Conservation (phyloP, 2,888 invertebrate genomes). For the Folsomia manolachei region DNA sequence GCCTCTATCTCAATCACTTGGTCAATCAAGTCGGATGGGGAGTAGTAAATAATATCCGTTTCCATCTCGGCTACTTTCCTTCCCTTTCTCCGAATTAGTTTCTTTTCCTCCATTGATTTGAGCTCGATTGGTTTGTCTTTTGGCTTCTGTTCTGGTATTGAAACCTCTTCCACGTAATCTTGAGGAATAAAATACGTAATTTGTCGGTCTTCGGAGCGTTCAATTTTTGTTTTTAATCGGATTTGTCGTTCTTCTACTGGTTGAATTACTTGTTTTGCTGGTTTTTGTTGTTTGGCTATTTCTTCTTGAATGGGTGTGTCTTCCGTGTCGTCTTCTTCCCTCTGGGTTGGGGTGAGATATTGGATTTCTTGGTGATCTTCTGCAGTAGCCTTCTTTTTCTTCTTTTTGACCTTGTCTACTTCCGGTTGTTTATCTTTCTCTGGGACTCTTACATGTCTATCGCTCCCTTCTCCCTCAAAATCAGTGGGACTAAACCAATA, state of each 20-base stretch:
- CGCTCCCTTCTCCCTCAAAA: background rate
- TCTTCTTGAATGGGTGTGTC: background rate
- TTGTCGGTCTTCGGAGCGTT: background rate
- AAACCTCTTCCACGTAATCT: slow-evolving; percentile 53
- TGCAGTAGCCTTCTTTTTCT: background rate
- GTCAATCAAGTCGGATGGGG: background rate
- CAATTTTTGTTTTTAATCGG: background rate
- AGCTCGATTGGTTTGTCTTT: slow-evolving; percentile 60
- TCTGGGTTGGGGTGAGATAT: background rate
- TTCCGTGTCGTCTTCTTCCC: background rate
- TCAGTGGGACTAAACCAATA: background rate
- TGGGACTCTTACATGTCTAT: background rate
- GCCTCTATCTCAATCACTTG: background rate
- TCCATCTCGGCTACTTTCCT: background rate
- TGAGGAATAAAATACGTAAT: slow-evolving; percentile 1
- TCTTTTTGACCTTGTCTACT: background rate
- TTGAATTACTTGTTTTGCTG: background rate
- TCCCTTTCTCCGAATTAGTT: background rate
- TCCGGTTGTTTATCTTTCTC: background rate
- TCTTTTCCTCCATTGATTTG: slow-evolving; percentile 53
- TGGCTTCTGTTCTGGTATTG: slow-evolving; percentile 63
- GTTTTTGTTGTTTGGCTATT: background rate
- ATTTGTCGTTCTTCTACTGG: background rate
- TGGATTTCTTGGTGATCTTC: background rate
- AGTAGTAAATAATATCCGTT: background rate